Evolutionary conservation across 2,888 invertebrate species (phyloP).

Genomic region (Phaedon cochleariae): DNA sequence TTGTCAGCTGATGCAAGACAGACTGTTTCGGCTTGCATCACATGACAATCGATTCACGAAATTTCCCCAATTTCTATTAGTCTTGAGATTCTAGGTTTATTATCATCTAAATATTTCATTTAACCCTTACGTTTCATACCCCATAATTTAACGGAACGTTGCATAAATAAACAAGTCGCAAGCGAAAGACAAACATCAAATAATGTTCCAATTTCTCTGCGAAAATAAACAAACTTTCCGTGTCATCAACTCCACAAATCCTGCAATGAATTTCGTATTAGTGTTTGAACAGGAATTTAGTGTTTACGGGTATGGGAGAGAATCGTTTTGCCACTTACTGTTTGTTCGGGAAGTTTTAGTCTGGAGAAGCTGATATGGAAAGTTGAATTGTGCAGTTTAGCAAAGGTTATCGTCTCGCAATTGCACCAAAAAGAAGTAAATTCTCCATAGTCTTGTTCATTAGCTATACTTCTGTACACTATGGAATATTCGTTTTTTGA

Average conservation of each 20-base stretch:
- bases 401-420: too few relatives aligned
- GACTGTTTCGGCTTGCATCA: too few relatives aligned
- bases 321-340: constrained; percentile 34
- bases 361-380: neutral
- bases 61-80: too few relatives aligned
- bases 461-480: too few relatives aligned
- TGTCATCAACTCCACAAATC: constrained; percentile 38
- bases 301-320: constrained; percentile 26
- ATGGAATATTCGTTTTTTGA: too few relatives aligned
- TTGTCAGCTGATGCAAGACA: too few relatives aligned
- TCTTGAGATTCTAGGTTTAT: too few relatives aligned
- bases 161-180: neutral
- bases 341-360: constrained; percentile 23
- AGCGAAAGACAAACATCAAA: constrained; percentile 27
- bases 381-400: neutral
- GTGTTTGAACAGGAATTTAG: constrained; percentile 36
- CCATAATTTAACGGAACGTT: neutral
- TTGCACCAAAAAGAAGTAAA: too few relatives aligned
- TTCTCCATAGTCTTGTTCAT: too few relatives aligned
- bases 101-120: too few relatives aligned
- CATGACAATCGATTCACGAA: too few relatives aligned
- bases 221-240: constrained; percentile 35
- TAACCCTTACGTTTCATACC: too few relatives aligned
- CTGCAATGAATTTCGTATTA: constrained; percentile 38
- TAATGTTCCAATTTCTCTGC: constrained; percentile 31